These are phyloP conservation scores for Saimiri boliviensis DNA, from an alignment of 2,113 vertebrate genomes.

Conservation along the genomic window DNA sequence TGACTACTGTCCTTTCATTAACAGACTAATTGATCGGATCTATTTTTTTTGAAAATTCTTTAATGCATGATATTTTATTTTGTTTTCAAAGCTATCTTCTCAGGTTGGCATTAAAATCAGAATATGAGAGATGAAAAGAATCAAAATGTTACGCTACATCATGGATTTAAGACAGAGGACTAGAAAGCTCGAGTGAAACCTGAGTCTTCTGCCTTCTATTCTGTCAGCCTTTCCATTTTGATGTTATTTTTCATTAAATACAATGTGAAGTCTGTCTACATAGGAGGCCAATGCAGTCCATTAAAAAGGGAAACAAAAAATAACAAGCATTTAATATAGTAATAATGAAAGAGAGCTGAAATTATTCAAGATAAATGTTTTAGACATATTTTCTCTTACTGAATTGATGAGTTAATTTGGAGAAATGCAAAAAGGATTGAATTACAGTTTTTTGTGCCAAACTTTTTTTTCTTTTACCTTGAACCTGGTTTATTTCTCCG, in stretches of 20 bases:
- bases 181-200: background rate
- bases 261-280: background rate
- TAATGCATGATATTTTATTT: background rate
- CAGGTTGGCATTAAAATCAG: background rate
- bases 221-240: background rate
- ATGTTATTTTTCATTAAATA: background rate
- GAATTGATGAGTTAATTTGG: background rate
- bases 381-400: background rate
- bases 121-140: background rate
- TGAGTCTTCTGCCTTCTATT: background rate
- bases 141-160: background rate
- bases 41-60: background rate
- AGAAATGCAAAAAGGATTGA: background rate
- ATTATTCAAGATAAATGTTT: constrained; percentile 17
- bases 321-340: background rate
- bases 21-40: background rate
- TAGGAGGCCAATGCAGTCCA: background rate
- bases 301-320: constrained; percentile 19
- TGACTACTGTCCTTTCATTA: background rate
- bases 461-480: background rate
- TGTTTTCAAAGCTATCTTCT: background rate
- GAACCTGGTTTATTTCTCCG: background rate
- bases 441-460: background rate
- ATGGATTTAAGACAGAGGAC: background rate
- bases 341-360: background rate